A percentile compares a stretch with the other conserved stretches of the same genome.
phyloP scores from a whole-genome alignment of 2,888 invertebrate species.

The Eubasilissa splendida region DNA sequence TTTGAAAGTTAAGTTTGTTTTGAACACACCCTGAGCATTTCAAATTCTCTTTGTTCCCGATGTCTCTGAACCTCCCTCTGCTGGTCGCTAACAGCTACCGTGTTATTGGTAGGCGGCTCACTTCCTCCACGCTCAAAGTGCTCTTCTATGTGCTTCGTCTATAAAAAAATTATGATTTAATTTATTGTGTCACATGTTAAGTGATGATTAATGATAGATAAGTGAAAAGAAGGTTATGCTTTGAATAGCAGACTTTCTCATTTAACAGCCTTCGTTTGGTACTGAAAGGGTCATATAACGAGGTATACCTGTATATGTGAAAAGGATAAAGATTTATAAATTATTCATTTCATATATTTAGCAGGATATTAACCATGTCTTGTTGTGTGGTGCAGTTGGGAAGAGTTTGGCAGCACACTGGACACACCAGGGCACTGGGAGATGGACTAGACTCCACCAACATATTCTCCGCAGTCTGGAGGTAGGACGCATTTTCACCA shows the following conservation, averaged over 20 bases:
- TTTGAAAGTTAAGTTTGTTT: neutral
- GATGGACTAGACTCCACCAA: constrained; percentile 70
- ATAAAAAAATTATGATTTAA: constrained; percentile 58
- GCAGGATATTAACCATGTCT: constrained; percentile 64
- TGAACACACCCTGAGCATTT: constrained; percentile 75
- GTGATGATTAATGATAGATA: no score
- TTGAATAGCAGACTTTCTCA: no score
- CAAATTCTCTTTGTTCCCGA: constrained; percentile 86
- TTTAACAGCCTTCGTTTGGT: no score
- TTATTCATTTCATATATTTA: no score
- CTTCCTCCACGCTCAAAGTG: constrained; percentile 78
- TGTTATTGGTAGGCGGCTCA: constrained; percentile 56
- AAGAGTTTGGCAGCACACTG: constrained; percentile 69
- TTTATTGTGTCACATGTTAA: neutral
- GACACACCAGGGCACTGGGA: constrained; percentile 63
- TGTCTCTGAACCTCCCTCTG: constrained; percentile 80
- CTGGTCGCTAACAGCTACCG: constrained; percentile 63
- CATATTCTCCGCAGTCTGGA: constrained; percentile 66
- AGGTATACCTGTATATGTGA: no score
- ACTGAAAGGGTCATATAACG: no score
- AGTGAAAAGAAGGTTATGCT: no score
- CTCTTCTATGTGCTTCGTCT: constrained; percentile 87
- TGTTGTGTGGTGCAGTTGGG: constrained; percentile 66
- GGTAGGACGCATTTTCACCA: constrained; percentile 62
- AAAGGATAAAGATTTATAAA: neutral